phyloP scores from a whole-genome alignment of 92 coral and sea anemone species.

The Palythoa grandiflora region DNA sequence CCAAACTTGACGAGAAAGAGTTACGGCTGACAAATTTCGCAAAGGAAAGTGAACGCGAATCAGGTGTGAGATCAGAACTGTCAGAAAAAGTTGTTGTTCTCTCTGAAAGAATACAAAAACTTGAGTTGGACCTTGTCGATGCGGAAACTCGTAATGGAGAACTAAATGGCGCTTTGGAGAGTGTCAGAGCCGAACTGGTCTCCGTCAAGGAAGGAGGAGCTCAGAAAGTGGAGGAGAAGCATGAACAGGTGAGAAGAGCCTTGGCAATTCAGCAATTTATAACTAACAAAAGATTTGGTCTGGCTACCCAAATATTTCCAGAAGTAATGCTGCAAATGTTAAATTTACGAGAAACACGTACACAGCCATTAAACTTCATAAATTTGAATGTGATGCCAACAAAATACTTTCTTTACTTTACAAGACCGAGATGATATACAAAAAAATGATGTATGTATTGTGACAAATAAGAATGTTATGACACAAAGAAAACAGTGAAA shows the following conservation, averaged over 20 bases:
- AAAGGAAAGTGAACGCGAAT: constrained; percentile 15
- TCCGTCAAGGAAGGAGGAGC: constrained; percentile 33
- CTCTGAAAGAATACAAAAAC: constrained; percentile 20
- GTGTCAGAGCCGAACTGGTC: background rate
- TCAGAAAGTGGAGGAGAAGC: constrained; percentile 44
- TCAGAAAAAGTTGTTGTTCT: constrained; percentile 25
- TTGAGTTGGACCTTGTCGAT: constrained; percentile 7
- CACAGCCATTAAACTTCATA: too few species aligned
- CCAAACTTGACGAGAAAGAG: constrained; percentile 45
- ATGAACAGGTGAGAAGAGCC: constrained; percentile 7
- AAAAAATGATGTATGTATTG: too few species aligned
- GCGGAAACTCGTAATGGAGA: background rate
- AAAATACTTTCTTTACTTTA: too few species aligned
- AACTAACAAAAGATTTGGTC: background rate
- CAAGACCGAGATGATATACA: too few species aligned
- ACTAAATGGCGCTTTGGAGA: constrained; percentile 15
- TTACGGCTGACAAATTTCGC: constrained; percentile 29
- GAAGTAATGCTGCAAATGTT: background rate
- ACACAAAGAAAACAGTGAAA: background rate
- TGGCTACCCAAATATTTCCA: background rate
- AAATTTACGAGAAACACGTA: too few species aligned
- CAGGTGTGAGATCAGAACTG: constrained; percentile 19
- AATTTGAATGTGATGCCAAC: too few species aligned
- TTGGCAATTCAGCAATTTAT: background rate
- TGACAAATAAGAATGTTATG: too few species aligned